These are phyloP conservation scores for Clarias magur DNA, from an alignment of 2,113 vertebrate genomes.

Conservation along the genomic window DNA sequence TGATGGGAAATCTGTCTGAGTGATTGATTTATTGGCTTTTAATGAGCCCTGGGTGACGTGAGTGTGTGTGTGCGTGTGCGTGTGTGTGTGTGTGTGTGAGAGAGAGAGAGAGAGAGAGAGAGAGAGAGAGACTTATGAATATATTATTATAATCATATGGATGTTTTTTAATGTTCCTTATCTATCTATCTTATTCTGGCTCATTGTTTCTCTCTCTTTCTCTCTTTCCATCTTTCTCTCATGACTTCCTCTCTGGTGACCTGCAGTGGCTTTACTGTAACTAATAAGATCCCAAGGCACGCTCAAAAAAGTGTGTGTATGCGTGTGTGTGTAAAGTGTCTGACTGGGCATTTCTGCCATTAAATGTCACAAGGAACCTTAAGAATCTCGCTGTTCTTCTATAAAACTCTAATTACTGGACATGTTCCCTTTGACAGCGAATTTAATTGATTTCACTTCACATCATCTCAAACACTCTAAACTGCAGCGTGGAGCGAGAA, in stretches of 20 bases:
- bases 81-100: neutral
- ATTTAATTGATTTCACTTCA: neutral
- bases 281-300: constrained; percentile 57
- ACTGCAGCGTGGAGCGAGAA: neutral
- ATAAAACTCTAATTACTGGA: neutral
- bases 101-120: neutral
- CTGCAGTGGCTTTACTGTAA: constrained; percentile 22
- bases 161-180: neutral
- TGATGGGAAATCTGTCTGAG: neutral
- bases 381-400: neutral
- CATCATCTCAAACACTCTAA: neutral
- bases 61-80: neutral
- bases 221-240: constrained; percentile 9
- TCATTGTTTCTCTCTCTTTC: neutral
- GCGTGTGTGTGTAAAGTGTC: neutral
- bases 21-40: constrained; percentile 25
- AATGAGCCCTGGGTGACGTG: neutral
- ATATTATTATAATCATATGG: neutral
- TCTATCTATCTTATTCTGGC: neutral
- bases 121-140: neutral
- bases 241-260: constrained; percentile 36
- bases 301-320: neutral
- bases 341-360: neutral
- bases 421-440: neutral
- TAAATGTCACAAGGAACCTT: neutral